Evolutionary conservation across 2,888 invertebrate species (phyloP), one percentile per base, ranked within the genome.

Genomic region (Elegia similella): DNA sequence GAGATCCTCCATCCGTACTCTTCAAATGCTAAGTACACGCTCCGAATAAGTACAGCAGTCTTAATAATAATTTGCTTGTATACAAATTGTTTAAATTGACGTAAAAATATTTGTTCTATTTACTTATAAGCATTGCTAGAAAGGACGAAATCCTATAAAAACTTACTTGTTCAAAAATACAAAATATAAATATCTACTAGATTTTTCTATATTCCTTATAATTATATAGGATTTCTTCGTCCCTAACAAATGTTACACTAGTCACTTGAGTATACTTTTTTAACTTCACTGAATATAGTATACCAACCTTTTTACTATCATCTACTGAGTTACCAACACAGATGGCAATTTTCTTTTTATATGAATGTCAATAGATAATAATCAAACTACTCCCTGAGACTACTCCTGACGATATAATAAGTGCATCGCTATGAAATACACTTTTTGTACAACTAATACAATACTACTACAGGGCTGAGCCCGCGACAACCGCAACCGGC

Each of bases 381-480:
- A n/a, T 38, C 6, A 38, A 38, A 38, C 38, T 38, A 38, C 10
- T 34, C 34, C 8, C 34, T 10, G 34, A n/a, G n/a, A n/a, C n/a
- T n/a, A n/a, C n/a, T n/a, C n/a, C n/a, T 52, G 38, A 38, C 52
- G 38, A 52, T 17, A 38, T 34, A 52, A 34, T 38, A 38, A 52
- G 52, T 16, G 52, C 34, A 38, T 34, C 52, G 10, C 43, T 56
- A 48, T 42, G 38, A 60, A 64, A 65, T 63, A 64, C 54, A 56
- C 52, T n/a, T n/a, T 69, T 76, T 75, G 65, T 74, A 69, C 69
- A 65, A n/a, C 12, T 29, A 56, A 60, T 63, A 70, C 77, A n/a
- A n/a, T n/a, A n/a, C n/a, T n/a, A n/a, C n/a, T n/a, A n/a, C n/a
- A n/a, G n/a, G n/a, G n/a, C n/a, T n/a, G n/a, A n/a, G n/a, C n/a